Conservation (phyloP, 1,140 invertebrate species). For the Drosophila aff. region DNA sequence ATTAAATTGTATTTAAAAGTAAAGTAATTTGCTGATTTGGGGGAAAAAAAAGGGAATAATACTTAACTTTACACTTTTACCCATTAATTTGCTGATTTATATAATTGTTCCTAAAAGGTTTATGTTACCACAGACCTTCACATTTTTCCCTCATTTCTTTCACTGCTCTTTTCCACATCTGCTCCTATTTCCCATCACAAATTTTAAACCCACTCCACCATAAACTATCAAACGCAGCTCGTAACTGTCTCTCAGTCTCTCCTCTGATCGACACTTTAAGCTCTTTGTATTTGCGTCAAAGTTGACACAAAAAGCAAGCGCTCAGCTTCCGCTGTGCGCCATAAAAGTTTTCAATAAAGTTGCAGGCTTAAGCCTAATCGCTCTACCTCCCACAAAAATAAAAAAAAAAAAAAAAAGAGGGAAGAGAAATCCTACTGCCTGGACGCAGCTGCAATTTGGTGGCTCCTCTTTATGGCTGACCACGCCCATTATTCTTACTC, state of each 20-base stretch:
- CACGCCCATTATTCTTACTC: slow-evolving; percentile 38
- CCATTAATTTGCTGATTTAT: no score
- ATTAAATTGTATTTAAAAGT: background rate
- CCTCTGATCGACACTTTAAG: slow-evolving; percentile 24
- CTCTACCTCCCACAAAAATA: slow-evolving; percentile 30
- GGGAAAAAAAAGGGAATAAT: no score
- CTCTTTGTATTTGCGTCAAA: slow-evolving; percentile 24
- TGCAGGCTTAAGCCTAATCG: slow-evolving; percentile 72
- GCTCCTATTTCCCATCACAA: background rate
- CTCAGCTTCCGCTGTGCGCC: slow-evolving; percentile 12
- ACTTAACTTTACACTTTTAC: no score
- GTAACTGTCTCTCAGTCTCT: background rate
- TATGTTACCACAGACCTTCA: background rate
- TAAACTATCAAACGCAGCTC: slow-evolving; percentile 31
- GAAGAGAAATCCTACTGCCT: slow-evolving; percentile 1
- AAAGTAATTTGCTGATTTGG: no score
- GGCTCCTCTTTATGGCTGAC: slow-evolving; percentile 43
- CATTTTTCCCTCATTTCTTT: background rate
- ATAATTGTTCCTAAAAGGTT: no score
- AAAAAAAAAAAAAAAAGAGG: background rate
- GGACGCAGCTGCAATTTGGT: slow-evolving; percentile 45
- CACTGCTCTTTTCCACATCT: background rate
- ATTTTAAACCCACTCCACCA: slow-evolving; percentile 2
- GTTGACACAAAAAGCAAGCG: slow-evolving; percentile 25
- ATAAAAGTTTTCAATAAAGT: slow-evolving; percentile 76